phyloP scores from a whole-genome alignment of 2,797 vertebrate species.

The Alcedo atthis region DNA sequence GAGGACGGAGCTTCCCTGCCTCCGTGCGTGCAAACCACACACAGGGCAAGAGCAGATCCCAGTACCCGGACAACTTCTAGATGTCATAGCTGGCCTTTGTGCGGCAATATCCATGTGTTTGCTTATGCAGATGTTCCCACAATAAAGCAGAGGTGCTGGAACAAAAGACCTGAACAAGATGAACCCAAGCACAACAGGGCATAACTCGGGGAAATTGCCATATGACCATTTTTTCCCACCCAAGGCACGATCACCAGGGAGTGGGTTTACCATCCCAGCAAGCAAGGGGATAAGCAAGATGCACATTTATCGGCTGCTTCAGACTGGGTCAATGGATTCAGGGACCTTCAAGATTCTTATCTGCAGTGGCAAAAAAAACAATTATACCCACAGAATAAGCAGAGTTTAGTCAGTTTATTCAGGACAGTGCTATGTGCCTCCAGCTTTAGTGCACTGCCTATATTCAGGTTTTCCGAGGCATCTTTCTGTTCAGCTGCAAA shows the following conservation, averaged over 20 bases:
- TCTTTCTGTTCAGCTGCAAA: neutral
- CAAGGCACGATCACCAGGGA: neutral
- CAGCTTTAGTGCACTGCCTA: neutral
- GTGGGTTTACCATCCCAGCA: neutral
- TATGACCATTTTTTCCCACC: neutral
- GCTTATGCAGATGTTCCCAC: neutral
- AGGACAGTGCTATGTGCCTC: accelerated
- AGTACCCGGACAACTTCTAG: neutral
- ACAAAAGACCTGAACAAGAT: neutral
- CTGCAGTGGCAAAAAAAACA: neutral
- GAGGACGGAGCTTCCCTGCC: neutral
- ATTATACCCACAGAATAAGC: neutral
- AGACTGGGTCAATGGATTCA: neutral
- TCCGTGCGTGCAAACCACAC: accelerated
- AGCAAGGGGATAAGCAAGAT: neutral
- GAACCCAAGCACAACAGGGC: neutral
- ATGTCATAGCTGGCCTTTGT: neutral
- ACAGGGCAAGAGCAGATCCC: neutral
- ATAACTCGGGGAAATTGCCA: neutral
- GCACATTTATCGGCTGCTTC: neutral
- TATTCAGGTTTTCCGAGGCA: neutral
- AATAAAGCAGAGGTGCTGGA: neutral
- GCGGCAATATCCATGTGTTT: accelerated
- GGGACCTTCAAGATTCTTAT: neutral
- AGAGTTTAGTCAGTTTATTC: neutral